Evolutionary conservation across 2,797 vertebrate species (phyloP).

Genomic region (Rhynchotus rufescens): DNA sequence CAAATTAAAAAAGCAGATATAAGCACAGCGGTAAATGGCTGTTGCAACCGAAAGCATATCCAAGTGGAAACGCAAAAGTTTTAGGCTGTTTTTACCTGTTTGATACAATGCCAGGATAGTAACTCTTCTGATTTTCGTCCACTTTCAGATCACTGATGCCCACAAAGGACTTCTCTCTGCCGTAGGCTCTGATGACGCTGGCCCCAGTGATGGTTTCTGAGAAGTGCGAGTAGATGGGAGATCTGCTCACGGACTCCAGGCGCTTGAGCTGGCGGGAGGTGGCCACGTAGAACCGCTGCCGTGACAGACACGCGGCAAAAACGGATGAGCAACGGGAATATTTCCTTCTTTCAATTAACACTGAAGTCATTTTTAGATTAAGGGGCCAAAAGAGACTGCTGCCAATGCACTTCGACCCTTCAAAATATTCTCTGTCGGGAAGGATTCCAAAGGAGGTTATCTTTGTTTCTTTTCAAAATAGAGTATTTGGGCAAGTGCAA

Average conservation of each 20-base stretch:
- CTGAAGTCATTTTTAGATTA: background rate
- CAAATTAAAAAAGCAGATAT: background rate
- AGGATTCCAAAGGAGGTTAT: background rate
- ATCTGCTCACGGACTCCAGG: conserved; percentile 95
- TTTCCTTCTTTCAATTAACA: background rate
- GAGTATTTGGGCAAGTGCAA: background rate
- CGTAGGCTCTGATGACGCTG: conserved; percentile 93
- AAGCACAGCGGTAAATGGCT: background rate
- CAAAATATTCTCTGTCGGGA: background rate
- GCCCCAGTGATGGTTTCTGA: conserved; percentile 92
- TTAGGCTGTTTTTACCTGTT: conserved; percentile 87
- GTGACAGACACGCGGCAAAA: background rate
- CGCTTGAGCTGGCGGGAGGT: conserved; percentile 96
- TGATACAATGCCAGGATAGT: conserved; percentile 89
- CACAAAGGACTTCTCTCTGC: conserved; percentile 85
- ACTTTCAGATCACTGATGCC: conserved; percentile 86
- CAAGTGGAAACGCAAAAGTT: background rate
- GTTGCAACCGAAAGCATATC: background rate
- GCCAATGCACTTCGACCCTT: background rate
- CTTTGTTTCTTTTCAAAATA: background rate
- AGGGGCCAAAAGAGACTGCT: background rate
- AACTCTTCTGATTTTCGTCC: conserved; percentile 93
- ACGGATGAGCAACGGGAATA: background rate
- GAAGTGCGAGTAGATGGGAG: conserved; percentile 97
- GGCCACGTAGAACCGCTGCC: conserved; percentile 94